Evolutionary conservation across 2,113 vertebrate species (phyloP).

Genomic region (Melanostigma gelatinosum): DNA sequence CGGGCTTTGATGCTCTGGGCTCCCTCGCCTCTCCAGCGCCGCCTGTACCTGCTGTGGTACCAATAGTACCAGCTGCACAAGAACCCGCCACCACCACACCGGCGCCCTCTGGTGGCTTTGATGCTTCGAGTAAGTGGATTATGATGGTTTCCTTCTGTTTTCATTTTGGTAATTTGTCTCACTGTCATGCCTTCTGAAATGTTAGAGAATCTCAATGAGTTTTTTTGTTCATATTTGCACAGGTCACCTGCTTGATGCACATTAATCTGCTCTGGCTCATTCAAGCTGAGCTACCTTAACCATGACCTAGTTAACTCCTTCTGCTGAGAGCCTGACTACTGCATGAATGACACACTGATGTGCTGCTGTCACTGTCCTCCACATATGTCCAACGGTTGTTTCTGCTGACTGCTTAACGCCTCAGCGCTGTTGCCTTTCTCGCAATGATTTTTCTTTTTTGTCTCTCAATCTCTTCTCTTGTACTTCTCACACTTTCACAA

Average conservation of each 20-base stretch:
- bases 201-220: constrained; percentile 3
- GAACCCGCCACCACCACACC: constrained; percentile 80
- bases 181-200: constrained; percentile 1
- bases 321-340: constrained; percentile 61
- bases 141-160: neutral
- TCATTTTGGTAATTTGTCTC: neutral
- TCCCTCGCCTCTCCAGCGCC: constrained; percentile 59
- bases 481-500: constrained; percentile 64
- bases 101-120: constrained; percentile 87
- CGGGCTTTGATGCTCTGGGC: constrained; percentile 74
- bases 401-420: constrained; percentile 80
- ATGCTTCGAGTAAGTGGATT: constrained; percentile 89
- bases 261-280: constrained; percentile 27
- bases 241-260: constrained; percentile 25
- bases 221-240: constrained; percentile 13
- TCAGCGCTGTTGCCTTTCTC: constrained; percentile 84
- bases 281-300: constrained; percentile 11
- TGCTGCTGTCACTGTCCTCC: constrained; percentile 49
- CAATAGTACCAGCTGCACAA: constrained; percentile 63
- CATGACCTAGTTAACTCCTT: neutral
- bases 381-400: constrained; percentile 12
- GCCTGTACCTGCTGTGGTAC: constrained; percentile 53
- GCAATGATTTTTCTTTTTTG: constrained; percentile 84
- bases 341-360: constrained; percentile 74
- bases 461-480: constrained; percentile 74